A percentile compares a stretch with the other conserved stretches of the same genome.
Evolutionary conservation across 1,140 invertebrate genomes (phyloP).

Genomic region (Pinna nobilis): DNA sequence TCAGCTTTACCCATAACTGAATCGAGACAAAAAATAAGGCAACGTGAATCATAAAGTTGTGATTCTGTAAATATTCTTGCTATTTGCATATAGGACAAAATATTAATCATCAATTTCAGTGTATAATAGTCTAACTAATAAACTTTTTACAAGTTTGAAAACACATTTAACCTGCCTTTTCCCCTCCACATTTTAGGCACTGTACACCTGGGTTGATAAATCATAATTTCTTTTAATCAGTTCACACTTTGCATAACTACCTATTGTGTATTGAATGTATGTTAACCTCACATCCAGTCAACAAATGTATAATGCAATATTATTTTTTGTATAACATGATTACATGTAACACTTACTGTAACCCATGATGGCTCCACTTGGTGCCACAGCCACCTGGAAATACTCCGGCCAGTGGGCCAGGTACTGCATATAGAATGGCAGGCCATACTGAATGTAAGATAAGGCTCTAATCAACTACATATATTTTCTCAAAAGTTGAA

Average conservation of each 20-base stretch:
- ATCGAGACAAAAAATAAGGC: constrained; percentile 47
- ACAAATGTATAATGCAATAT: too few relatives aligned
- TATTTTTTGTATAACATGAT: too few relatives aligned
- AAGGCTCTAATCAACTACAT: constrained; percentile 29
- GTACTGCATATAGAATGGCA: constrained; percentile 98
- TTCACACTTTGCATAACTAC: too few relatives aligned
- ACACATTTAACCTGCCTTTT: too few relatives aligned
- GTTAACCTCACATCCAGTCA: too few relatives aligned
- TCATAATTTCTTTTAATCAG: too few relatives aligned
- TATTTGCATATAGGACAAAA: neutral
- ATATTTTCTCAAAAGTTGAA: neutral
- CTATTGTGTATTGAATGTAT: too few relatives aligned
- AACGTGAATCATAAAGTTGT: neutral
- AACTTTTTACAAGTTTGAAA: too few relatives aligned
- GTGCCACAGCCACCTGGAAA: constrained; percentile 96
- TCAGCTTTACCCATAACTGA: constrained; percentile 99
- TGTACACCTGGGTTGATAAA: too few relatives aligned
- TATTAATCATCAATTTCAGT: neutral
- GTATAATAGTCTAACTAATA: too few relatives aligned
- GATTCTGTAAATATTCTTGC: neutral
- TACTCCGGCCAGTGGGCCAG: constrained; percentile 99
- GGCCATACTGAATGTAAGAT: constrained; percentile 84
- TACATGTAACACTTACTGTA: constrained; percentile 87
- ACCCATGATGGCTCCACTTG: constrained; percentile 97
- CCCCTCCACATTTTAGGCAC: too few relatives aligned